Evolutionary conservation across 2,797 vertebrate species (phyloP).

Genomic region (Onychomys torridus): DNA sequence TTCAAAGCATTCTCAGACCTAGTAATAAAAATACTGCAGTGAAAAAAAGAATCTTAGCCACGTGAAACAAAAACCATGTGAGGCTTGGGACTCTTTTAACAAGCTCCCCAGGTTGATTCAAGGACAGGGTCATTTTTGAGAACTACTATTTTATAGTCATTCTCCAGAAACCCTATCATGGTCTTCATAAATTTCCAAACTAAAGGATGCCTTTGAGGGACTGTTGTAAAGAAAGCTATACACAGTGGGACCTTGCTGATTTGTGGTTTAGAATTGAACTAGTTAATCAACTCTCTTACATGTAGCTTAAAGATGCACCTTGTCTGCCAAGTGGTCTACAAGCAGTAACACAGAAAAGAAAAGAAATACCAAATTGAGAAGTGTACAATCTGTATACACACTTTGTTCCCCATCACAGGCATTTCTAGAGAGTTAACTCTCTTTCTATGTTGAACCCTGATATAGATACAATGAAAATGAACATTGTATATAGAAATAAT

Average conservation of each 20-base stretch:
- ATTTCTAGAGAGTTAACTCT: neutral
- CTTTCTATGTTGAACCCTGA: neutral
- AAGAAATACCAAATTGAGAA: neutral
- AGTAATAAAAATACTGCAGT: neutral
- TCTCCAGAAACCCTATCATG: neutral
- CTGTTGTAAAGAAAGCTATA: slow-evolving; percentile 24
- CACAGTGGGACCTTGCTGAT: neutral
- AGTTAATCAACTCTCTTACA: neutral
- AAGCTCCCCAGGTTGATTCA: slow-evolving; percentile 18
- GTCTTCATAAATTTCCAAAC: slow-evolving; percentile 47
- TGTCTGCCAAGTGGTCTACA: neutral
- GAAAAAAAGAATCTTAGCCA: neutral
- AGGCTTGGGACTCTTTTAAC: slow-evolving; percentile 2
- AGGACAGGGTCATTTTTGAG: slow-evolving; percentile 25
- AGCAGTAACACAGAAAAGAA: neutral
- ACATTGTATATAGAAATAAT: neutral
- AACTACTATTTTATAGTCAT: slow-evolving; percentile 29
- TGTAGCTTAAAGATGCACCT: neutral
- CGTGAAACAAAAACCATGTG: slow-evolving; percentile 10
- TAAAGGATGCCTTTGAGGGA: slow-evolving; percentile 13
- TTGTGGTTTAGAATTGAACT: neutral
- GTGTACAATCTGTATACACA: neutral
- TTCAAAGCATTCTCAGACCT: neutral
- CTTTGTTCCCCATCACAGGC: neutral
- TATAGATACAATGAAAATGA: neutral